Evolutionary conservation across 2,113 vertebrate genomes (phyloP), one percentile per base, ranked within the genome.

Genomic region (Xerus inauris): DNA sequence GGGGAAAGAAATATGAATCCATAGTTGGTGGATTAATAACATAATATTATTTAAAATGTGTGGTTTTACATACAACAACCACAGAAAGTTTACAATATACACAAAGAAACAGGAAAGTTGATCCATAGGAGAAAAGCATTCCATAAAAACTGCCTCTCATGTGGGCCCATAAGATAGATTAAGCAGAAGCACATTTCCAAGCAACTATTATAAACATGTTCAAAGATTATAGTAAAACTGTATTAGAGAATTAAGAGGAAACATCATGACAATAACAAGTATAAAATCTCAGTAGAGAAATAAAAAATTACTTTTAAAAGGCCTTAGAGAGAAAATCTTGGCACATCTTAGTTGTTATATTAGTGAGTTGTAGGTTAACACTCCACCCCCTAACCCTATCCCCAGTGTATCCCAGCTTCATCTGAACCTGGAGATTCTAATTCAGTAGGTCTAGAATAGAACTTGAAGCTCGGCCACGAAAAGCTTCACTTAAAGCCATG

Each of bases 241-340:
- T 77, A 57, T 89, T 95, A 91, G 54, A 91, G 77, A 94, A 92
- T 97, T 93, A 92, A 95, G 77, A 90, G 82, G 91, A 96, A 95
- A 75, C 91, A 45, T 49, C 72, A 80, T 62, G 83, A 65, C 86
- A 93, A 5, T 76, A 45, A 95, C 67, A 95, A 81, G 94, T 92
- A 85, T 20, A 13, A n/a, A 72, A 57, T 81, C 84, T 93, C 84
- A 51, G 10, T 40, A 92, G 81, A 90, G n/a, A 77, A 91, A 93
- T 89, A 59, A 96, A 91, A 57, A 95, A 79, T 72, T 84, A 42
- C 73, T 97, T 95, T 80, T 51, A 86, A 96, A 90, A 65, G 82
- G 22, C 47, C 42, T 94, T 69, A 57, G 54, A 42, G 85, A 92
- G 85, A 95, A 76, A 69, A 72, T 72, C 57, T 88, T 91, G 86